Percentiles rank a stretch among this genome's conserved stretches.
These are phyloP conservation scores for Parus major DNA, from an alignment of 2,113 vertebrate species.

Conservation along the genomic window DNA sequence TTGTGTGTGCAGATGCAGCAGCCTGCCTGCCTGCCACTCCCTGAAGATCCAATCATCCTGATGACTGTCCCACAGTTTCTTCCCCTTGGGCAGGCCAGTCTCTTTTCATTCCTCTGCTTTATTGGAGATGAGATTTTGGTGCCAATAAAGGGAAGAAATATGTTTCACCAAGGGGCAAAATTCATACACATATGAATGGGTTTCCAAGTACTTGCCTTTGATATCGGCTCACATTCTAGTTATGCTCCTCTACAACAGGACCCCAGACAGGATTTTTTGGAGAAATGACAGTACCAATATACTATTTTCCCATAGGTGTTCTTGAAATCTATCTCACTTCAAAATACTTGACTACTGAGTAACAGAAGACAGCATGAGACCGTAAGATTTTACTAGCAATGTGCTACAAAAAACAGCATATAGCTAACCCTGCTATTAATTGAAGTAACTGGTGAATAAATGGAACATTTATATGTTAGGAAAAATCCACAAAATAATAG, in stretches of 20 bases:
- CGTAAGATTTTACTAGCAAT: neutral
- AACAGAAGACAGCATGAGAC: neutral
- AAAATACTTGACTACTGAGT: neutral
- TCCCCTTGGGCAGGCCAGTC: neutral
- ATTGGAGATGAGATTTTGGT: neutral
- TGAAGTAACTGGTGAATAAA: neutral
- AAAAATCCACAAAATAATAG: neutral
- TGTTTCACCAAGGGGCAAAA: neutral
- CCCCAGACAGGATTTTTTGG: neutral
- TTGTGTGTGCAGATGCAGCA: neutral
- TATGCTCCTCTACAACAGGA: neutral
- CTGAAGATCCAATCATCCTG: neutral
- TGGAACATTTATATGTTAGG: neutral
- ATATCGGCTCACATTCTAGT: neutral
- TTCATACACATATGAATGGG: neutral
- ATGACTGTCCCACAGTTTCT: neutral
- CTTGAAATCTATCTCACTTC: neutral
- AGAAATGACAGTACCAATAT: neutral
- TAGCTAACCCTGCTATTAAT: neutral
- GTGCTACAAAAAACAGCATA: neutral
- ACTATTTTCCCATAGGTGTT: neutral
- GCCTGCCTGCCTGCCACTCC: neutral
- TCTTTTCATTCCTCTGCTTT: neutral
- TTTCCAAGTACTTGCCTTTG: neutral
- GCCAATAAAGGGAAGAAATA: neutral